Conservation (phyloP, 2,797 vertebrate species). For the Notolabrus celidotus region DNA sequence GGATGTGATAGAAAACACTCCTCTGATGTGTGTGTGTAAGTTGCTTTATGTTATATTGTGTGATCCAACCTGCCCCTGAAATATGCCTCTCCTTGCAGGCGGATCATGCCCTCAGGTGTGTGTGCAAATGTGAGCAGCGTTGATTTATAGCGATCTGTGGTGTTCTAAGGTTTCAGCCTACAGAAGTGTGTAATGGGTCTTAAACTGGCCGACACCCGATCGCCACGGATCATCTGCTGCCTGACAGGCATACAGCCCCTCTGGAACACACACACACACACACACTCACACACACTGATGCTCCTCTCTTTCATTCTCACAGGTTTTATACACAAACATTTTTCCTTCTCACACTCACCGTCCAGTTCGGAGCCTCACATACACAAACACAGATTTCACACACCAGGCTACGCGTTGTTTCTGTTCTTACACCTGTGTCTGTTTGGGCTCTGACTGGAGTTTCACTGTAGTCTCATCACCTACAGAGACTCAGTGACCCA, state of each 20-base stretch:
- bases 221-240: conserved; percentile 69
- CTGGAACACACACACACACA: conserved; percentile 50
- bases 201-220: conserved; percentile 74
- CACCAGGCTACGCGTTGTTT: neutral
- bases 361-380: neutral
- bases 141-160: conserved; percentile 72
- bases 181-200: conserved; percentile 76
- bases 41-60: conserved; percentile 15
- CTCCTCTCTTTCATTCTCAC: conserved; percentile 25
- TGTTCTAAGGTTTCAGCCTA: conserved; percentile 76
- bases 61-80: conserved; percentile 56
- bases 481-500: too few relatives aligned
- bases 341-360: conserved; percentile 15
- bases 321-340: conserved; percentile 43
- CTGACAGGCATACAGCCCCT: conserved; percentile 59
- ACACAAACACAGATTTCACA: conserved; percentile 14
- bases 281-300: conserved; percentile 27
- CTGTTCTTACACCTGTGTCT: neutral
- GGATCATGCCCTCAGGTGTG: conserved; percentile 39
- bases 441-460: neutral
- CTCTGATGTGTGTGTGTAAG: conserved; percentile 24
- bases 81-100: conserved; percentile 56
- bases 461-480: neutral
- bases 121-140: conserved; percentile 26
- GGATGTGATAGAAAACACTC: neutral